phyloP scores from a whole-genome alignment of 2,113 vertebrate species.

The Piprites chloris region DNA sequence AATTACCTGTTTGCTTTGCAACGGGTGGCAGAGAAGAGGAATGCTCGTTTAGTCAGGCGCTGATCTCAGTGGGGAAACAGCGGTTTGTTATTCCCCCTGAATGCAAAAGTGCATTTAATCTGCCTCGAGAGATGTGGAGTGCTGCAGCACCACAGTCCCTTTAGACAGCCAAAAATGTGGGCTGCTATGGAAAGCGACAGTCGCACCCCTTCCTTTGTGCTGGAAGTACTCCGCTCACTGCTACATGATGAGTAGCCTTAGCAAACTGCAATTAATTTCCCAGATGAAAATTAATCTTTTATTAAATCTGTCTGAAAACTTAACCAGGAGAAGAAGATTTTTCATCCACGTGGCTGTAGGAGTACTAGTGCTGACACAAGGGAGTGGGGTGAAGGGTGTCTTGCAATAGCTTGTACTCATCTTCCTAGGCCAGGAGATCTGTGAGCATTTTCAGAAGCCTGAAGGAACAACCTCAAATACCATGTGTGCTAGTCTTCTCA shows the following conservation, averaged over 20 bases:
- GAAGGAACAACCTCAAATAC: neutral
- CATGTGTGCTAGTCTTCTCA: neutral
- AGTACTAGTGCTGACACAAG: neutral
- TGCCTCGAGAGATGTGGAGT: neutral
- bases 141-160: neutral
- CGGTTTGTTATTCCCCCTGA: neutral
- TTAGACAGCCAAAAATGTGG: neutral
- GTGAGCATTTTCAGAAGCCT: neutral
- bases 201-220: neutral
- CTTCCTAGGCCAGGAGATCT: neutral
- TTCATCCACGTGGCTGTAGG: neutral
- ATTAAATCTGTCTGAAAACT: neutral
- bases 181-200: accelerated
- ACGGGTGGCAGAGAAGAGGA: neutral
- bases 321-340: neutral
- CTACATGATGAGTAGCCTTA: neutral
- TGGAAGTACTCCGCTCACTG: neutral
- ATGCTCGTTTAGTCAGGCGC: neutral
- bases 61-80: neutral
- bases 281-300: neutral
- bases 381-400: neutral
- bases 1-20: conserved; percentile 26
- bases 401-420: neutral
- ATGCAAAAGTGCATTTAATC: conserved; percentile 28
- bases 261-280: neutral